Conservation (phyloP, 2,113 vertebrate species). For the Bufo gargarizans region DNA sequence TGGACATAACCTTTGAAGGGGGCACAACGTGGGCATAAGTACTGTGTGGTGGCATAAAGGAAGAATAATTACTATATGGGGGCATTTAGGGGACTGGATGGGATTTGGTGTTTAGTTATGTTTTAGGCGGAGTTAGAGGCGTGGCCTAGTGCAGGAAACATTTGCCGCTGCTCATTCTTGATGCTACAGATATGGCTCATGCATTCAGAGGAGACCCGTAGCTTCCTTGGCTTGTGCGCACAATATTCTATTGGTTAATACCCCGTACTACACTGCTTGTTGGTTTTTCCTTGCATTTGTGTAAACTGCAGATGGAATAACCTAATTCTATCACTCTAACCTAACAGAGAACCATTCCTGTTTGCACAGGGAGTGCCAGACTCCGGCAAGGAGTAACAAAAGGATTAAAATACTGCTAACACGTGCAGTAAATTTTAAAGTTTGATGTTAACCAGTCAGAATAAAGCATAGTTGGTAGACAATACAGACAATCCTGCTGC, state of each 20-base stretch:
- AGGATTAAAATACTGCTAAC: conserved; percentile 29
- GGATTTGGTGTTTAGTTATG: no score
- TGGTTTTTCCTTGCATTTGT: not conserved
- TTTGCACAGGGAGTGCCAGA: not conserved
- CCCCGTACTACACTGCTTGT: not conserved
- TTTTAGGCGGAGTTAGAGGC: no score
- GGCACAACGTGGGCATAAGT: no score
- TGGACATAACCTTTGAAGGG: no score
- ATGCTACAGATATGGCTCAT: no score
- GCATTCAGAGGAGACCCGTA: no score
- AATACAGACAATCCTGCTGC: conserved; percentile 62
- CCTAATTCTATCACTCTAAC: not conserved
- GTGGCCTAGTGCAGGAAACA: no score
- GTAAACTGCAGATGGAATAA: not conserved
- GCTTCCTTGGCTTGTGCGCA: no score
- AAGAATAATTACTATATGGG: no score
- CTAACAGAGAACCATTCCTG: not conserved
- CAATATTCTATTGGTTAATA: not conserved
- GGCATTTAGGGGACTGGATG: no score
- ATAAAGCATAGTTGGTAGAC: conserved; percentile 59
- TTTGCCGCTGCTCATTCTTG: no score
- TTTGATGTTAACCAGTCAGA: conserved; percentile 45
- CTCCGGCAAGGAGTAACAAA: conserved; percentile 37
- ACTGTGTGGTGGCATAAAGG: no score
- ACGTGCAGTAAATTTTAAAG: conserved; percentile 49